Evolutionary conservation across 2,797 vertebrate genomes (phyloP).

Genomic region (Manis javanica): DNA sequence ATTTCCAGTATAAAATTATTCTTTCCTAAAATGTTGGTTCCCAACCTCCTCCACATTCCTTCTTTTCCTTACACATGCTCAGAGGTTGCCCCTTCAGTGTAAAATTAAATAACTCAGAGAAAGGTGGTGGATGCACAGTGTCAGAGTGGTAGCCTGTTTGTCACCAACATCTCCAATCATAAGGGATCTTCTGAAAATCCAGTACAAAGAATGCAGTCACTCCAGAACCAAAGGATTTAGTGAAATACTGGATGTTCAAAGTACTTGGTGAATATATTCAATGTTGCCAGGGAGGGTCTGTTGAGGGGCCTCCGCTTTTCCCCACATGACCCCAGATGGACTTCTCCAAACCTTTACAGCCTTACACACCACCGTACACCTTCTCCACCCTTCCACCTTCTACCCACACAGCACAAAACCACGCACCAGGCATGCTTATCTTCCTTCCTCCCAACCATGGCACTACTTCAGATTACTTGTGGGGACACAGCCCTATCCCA

Average conservation of each 20-base stretch:
- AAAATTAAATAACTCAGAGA: neutral
- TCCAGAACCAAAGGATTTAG: neutral
- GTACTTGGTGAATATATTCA: neutral
- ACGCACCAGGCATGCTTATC: too few species aligned
- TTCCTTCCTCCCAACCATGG: neutral
- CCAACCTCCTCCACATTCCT: neutral
- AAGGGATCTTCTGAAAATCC: neutral
- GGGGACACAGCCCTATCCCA: neutral
- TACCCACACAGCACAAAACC: neutral
- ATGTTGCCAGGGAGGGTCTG: accelerated
- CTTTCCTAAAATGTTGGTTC: neutral
- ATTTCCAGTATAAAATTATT: conserved; percentile 46
- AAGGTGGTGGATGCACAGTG: neutral
- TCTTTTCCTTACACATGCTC: neutral
- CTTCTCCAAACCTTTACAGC: neutral
- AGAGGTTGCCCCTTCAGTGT: neutral
- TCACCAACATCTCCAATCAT: neutral
- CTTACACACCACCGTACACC: accelerated
- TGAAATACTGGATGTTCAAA: neutral
- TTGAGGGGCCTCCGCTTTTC: neutral
- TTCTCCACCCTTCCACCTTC: neutral
- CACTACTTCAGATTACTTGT: neutral
- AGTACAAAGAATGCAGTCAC: neutral
- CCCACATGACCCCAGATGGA: accelerated
- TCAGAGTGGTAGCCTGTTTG: too few species aligned